Percentiles rank a stretch among this genome's conserved stretches.
phyloP scores from a whole-genome alignment of 2,797 vertebrate genomes.

The Poecilia wingei region DNA sequence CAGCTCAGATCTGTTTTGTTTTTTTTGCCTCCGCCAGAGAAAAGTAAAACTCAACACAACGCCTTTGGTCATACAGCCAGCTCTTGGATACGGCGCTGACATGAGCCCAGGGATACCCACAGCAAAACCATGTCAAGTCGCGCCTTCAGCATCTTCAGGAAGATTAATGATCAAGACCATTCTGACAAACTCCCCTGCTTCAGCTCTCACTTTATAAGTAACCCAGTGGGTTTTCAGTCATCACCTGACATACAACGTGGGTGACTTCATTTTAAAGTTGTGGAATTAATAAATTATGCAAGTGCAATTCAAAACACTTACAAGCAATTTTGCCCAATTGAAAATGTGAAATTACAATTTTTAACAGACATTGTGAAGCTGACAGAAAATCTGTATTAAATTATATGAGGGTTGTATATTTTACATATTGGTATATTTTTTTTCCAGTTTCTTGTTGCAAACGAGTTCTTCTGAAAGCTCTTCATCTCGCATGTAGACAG shows the following conservation, averaged over 20 bases:
- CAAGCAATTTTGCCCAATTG: constrained; percentile 10
- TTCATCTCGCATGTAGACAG: constrained; percentile 36
- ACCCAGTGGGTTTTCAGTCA: constrained; percentile 63
- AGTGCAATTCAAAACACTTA: constrained; percentile 36
- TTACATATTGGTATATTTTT: not conserved
- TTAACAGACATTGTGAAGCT: constrained; percentile 11
- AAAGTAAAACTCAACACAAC: constrained; percentile 49
- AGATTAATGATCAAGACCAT: constrained; percentile 76
- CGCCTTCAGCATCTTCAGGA: constrained; percentile 74
- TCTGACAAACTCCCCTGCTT: constrained; percentile 63
- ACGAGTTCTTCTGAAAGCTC: constrained; percentile 8
- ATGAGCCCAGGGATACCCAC: constrained; percentile 55
- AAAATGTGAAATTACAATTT: constrained; percentile 1
- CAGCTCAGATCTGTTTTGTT: constrained; percentile 43
- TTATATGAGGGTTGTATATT: not conserved
- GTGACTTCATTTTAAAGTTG: constrained; percentile 60
- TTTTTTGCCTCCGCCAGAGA: constrained; percentile 25
- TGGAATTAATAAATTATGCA: constrained; percentile 64
- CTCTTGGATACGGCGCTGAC: constrained; percentile 50
- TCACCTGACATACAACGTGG: constrained; percentile 71
- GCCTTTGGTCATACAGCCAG: constrained; percentile 41
- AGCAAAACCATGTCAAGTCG: constrained; percentile 63
- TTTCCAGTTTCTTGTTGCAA: not conserved
- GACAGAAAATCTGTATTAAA: constrained; percentile 3
- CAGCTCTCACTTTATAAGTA: constrained; percentile 60